Evolutionary conservation across 2,113 vertebrate genomes (phyloP).

Genomic region (Gracilinanus agilis): DNA sequence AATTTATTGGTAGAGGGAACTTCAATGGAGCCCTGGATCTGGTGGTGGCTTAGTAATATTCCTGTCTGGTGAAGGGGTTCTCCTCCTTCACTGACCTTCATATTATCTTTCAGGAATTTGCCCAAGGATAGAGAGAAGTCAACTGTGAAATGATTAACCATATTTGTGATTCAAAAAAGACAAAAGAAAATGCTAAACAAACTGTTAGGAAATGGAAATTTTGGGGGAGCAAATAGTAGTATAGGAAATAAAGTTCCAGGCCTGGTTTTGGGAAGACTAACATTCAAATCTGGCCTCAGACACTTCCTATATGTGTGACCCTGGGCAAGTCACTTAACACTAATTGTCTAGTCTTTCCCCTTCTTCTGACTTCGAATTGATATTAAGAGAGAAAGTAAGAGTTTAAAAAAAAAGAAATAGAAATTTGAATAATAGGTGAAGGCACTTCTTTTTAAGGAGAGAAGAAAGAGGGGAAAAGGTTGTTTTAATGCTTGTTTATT

Average conservation of each 20-base stretch:
- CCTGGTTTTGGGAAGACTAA: too few relatives aligned
- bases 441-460: not conserved
- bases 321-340: too few relatives aligned
- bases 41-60: not conserved
- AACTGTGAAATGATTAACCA: not conserved
- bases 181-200: not conserved
- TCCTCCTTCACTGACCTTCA: not conserved
- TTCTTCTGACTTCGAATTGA: too few relatives aligned
- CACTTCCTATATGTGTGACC: too few relatives aligned
- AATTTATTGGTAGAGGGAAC: not conserved
- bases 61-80: not conserved
- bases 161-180: not conserved
- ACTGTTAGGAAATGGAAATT: not conserved
- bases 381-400: too few relatives aligned
- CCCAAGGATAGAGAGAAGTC: not conserved
- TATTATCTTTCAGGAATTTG: not conserved
- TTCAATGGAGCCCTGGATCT: not conserved
- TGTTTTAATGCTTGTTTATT: too few relatives aligned
- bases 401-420: too few relatives aligned
- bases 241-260: too few relatives aligned
- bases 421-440: not conserved
- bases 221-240: too few relatives aligned
- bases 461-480: not conserved
- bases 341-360: too few relatives aligned
- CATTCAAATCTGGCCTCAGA: too few relatives aligned